Evolutionary conservation across 1,140 invertebrate genomes (phyloP), one percentile per base, ranked within the genome.

Genomic region (Agraylea sexmaculata): DNA sequence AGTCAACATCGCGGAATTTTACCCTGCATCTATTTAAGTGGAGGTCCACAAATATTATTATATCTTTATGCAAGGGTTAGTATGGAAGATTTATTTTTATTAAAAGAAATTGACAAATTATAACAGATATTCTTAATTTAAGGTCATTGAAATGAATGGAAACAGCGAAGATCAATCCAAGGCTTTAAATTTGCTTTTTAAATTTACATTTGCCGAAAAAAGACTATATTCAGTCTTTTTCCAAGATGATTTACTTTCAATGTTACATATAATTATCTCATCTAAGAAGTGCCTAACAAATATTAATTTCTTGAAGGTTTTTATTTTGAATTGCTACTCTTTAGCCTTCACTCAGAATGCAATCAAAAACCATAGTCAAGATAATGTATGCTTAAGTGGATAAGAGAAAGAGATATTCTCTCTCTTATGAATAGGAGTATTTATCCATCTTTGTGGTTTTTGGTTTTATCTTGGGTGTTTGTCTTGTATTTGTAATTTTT

Each of bases 61-160:
- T 77, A 73, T 37, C 55, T 79, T 2, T 76, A 74, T 46, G 75
- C 75, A 0, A 65, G 74, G 54, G 72, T 74, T 49, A 53, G 56
- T 47, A 21, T 42, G 16, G 21, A n/a, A 31, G 7, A 39, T 39
- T 21, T 45, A 33, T 42, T 28, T n/a, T 8, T 17, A n/a, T 40
- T 17, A 41, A 17, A 20, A 37, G 21, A 20, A 12, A 17, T 29
- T 37, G 22, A 22, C 13, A 28, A 19, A 41, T 31, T 8, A 32
- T 23, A 6, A 27, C 11, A 30, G 3, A 20, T n/a, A 4, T 41
- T 33, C n/a, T 23, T 33, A 31, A 11, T 49, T 42, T 22, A 47
- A 74, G 72, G 61, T 75, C 25, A 70, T 79, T 3, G 75, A 79
- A 49, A 50, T 76, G 18, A 57, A 66, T 4, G 69, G 69, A 5